phyloP scores from a whole-genome alignment of 2,888 invertebrate genomes.

The Tenthredo mesomela region DNA sequence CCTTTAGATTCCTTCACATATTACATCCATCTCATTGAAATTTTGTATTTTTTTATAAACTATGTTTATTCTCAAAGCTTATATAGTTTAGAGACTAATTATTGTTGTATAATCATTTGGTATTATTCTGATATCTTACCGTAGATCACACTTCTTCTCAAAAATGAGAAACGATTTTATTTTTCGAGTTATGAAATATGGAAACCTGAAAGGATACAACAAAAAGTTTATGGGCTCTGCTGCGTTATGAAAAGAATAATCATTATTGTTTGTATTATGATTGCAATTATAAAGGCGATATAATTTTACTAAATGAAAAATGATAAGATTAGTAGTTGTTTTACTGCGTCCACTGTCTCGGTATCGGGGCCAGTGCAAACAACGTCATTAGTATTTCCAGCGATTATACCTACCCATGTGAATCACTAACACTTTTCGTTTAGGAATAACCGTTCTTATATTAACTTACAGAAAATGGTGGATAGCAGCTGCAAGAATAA shows the following conservation, averaged over 20 bases:
- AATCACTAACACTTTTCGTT: slow-evolving; percentile 24
- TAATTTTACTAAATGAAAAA: neutral
- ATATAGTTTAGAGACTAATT: neutral
- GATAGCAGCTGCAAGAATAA: slow-evolving; percentile 25
- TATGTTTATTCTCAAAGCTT: neutral
- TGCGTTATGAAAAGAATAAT: neutral
- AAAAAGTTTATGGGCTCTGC: neutral
- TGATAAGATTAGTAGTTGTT: neutral
- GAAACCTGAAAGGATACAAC: neutral
- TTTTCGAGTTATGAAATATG: neutral
- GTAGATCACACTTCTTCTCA: neutral
- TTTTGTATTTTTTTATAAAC: slow-evolving; percentile 1
- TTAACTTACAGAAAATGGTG: slow-evolving; percentile 1
- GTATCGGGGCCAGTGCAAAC: neutral
- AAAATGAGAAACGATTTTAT: neutral
- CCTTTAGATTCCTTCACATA: neutral
- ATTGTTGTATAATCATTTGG: neutral
- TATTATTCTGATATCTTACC: neutral
- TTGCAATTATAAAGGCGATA: neutral
- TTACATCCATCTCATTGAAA: neutral
- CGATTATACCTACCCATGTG: neutral
- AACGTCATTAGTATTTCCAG: neutral
- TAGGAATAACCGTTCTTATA: neutral
- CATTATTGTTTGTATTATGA: neutral
- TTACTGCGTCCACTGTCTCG: neutral